These are phyloP conservation scores for Platycnemis pennipes DNA, from an alignment of 2,888 invertebrate genomes.

Conservation along the genomic window DNA sequence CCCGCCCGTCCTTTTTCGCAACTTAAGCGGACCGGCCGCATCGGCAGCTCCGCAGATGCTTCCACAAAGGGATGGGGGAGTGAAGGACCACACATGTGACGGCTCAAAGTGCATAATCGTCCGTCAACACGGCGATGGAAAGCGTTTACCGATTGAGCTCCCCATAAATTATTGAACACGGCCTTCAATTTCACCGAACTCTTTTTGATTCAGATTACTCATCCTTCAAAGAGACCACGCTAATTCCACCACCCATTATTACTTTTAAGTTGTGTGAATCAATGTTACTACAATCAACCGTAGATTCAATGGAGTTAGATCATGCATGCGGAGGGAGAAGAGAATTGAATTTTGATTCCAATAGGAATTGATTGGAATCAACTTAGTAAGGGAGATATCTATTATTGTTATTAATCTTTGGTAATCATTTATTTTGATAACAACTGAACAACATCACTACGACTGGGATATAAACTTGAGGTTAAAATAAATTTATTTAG, in stretches of 20 bases:
- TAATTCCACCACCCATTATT: not conserved
- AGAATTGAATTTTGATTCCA: no score
- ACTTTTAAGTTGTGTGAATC: not conserved
- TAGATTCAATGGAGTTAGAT: not conserved
- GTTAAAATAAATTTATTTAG: no score
- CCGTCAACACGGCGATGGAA: not conserved
- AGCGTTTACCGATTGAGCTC: conserved; percentile 1
- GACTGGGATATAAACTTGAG: no score
- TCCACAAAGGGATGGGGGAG: not conserved
- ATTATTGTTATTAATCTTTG: no score
- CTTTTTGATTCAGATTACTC: not conserved
- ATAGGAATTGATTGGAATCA: no score
- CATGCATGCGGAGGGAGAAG: no score
- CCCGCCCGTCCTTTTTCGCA: not conserved
- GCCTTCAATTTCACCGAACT: not conserved
- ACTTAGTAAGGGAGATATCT: no score
- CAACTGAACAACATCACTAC: no score
- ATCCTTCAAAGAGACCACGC: not conserved
- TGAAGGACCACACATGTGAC: conserved; percentile 14
- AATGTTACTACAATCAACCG: not conserved
- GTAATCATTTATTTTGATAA: no score
- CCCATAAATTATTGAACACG: not conserved
- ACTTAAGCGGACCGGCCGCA: not conserved
- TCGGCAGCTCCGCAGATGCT: not conserved
- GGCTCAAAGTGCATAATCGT: conserved; percentile 14